A percentile compares a stretch with the other conserved stretches of the same genome.
These are phyloP conservation scores for Platysteira castanea DNA, from an alignment of 2,113 vertebrate genomes.

Conservation along the genomic window DNA sequence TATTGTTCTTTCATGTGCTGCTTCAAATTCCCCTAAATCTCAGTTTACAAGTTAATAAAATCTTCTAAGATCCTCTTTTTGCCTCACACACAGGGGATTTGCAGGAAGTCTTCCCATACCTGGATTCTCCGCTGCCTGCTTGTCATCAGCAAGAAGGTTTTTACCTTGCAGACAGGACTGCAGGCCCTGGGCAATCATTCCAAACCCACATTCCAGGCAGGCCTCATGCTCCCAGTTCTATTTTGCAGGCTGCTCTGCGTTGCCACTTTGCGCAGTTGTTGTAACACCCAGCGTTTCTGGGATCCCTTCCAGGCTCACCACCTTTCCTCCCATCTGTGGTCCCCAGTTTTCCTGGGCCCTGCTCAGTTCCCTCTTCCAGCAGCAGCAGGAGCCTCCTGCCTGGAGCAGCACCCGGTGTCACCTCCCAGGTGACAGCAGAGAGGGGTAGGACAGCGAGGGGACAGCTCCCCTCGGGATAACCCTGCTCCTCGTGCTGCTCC, in stretches of 20 bases:
- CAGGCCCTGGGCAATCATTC: neutral
- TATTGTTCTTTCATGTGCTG: neutral
- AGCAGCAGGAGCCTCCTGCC: neutral
- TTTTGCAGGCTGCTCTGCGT: neutral
- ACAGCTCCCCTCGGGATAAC: rapidly evolving
- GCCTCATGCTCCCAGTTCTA: neutral
- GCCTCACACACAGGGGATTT: neutral
- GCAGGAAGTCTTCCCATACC: neutral
- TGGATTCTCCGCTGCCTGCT: neutral
- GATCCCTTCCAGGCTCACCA: neutral
- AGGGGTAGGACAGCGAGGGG: neutral
- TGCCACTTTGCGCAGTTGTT: neutral
- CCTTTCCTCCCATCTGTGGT: neutral
- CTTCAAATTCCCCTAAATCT: neutral
- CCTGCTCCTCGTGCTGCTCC: neutral
- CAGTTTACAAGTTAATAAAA: neutral
- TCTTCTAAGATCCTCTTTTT: neutral
- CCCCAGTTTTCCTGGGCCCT: neutral
- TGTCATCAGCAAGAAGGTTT: neutral
- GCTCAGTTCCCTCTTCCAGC: rapidly evolving
- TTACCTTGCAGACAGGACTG: neutral
- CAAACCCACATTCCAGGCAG: neutral
- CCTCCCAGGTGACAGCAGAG: rapidly evolving
- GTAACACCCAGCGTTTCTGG: neutral
- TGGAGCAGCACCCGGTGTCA: neutral